Percentiles rank a stretch among this genome's conserved stretches.
Conservation (phyloP, 2,888 invertebrate genomes). For the Sisyra nigra region DNA sequence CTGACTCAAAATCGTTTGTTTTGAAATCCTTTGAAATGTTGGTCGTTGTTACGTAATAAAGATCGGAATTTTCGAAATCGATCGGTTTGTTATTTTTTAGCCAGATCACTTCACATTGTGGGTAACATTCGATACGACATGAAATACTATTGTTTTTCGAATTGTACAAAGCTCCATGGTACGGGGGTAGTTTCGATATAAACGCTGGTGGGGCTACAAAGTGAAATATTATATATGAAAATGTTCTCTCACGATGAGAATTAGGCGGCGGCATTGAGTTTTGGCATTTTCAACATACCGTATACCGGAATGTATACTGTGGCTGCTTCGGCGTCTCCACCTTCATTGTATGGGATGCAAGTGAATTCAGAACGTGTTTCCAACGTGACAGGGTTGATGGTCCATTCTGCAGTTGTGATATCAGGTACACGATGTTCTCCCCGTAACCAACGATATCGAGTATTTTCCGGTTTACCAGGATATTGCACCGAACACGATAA, state of each 20-base stretch:
- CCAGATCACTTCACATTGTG: constrained; percentile 74
- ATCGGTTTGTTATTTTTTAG: constrained; percentile 60
- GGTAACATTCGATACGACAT: constrained; percentile 81
- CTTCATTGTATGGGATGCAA: constrained; percentile 72
- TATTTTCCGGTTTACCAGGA: constrained; percentile 62
- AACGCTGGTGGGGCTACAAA: constrained; percentile 72
- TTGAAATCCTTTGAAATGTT: constrained; percentile 55
- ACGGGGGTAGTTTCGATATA: constrained; percentile 66
- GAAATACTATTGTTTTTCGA: constrained; percentile 50
- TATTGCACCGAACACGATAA: constrained; percentile 72
- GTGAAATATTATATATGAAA: neutral
- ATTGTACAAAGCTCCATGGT: constrained; percentile 65
- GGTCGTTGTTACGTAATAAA: constrained; percentile 52
- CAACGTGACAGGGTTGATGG: constrained; percentile 67
- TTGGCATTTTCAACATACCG: constrained; percentile 29
- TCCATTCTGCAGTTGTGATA: constrained; percentile 59
- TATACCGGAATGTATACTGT: constrained; percentile 53
- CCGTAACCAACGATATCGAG: constrained; percentile 64
- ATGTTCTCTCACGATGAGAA: neutral
- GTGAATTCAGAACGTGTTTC: constrained; percentile 81
- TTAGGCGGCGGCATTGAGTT: constrained; percentile 11
- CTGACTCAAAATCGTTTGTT: constrained; percentile 77
- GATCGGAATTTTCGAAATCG: constrained; percentile 34
- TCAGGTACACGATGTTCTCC: constrained; percentile 60
- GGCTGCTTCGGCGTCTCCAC: constrained; percentile 59